phyloP scores from a whole-genome alignment of 1,140 invertebrate species.

The Phymorhynchus buccinoides region DNA sequence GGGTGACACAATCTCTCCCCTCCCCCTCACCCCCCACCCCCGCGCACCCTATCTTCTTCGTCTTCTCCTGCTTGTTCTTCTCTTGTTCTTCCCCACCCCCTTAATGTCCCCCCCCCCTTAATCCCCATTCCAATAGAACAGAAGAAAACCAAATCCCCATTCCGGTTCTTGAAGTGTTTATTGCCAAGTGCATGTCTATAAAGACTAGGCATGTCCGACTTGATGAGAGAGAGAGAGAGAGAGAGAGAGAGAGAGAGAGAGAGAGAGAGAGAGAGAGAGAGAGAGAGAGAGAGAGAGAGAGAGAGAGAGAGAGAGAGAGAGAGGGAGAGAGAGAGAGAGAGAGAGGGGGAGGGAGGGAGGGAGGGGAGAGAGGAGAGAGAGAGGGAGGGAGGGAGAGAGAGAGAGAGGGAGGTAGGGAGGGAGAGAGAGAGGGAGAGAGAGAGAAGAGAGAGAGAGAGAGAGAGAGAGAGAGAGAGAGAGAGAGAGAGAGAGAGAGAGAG shows the following conservation, averaged over 20 bases:
- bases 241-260: not conserved
- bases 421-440: not conserved
- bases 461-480: not conserved
- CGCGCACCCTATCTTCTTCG: no score
- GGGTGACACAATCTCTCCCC: not conserved
- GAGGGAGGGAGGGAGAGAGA: not conserved
- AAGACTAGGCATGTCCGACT: not conserved
- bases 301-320: conserved; percentile 5
- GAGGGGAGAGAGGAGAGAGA: not conserved
- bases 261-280: not conserved
- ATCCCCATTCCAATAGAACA: no score
- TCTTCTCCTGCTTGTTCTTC: no score
- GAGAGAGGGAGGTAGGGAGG: no score
- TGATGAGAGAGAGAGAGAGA: not conserved
- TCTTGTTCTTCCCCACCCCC: not conserved
- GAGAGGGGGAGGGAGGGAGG: not conserved
- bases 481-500: not conserved
- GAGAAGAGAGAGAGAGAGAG: not conserved
- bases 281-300: not conserved
- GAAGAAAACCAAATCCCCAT: no score
- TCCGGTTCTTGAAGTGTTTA: no score
- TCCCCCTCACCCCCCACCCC: no score
- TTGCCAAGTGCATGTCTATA: not conserved
- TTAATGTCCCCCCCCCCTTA: no score
- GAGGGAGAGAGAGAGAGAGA: not conserved